These are phyloP conservation scores for Zingel zingel DNA, from an alignment of 2,113 vertebrate genomes.

Conservation along the genomic window DNA sequence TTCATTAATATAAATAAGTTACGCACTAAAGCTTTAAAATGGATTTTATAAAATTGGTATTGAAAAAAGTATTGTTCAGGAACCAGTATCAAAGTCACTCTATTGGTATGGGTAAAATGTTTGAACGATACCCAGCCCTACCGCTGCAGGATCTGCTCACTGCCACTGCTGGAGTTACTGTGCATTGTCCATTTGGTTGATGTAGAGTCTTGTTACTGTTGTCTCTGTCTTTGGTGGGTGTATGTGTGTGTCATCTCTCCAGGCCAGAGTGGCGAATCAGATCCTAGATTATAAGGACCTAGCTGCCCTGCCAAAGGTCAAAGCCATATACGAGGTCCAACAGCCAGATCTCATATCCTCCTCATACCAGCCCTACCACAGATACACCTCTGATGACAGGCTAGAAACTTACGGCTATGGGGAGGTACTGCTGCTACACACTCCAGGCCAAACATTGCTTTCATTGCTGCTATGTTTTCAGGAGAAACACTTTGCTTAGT, in stretches of 20 bases:
- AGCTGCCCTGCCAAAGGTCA: slow-evolving; percentile 99
- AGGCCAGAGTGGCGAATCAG: slow-evolving; percentile 99
- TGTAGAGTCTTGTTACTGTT: slow-evolving; percentile 67
- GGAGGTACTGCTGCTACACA: slow-evolving; percentile 90
- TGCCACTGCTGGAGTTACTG: slow-evolving; percentile 28
- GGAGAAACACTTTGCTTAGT: not conserved
- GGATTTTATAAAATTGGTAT: too few relatives aligned
- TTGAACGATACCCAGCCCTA: too few relatives aligned
- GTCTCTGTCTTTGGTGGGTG: slow-evolving; percentile 76
- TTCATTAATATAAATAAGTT: too few relatives aligned
- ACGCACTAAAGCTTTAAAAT: too few relatives aligned
- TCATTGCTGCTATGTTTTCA: slow-evolving; percentile 3
- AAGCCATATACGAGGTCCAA: slow-evolving; percentile 98
- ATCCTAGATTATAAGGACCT: slow-evolving; percentile 99
- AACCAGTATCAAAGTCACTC: too few relatives aligned
- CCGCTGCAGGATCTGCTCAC: slow-evolving; percentile 36
- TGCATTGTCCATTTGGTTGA: slow-evolving; percentile 66
- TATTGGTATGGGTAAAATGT: too few relatives aligned
- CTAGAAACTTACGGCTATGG: slow-evolving; percentile 97
- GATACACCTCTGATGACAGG: slow-evolving; percentile 96
- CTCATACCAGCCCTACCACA: slow-evolving; percentile 93
- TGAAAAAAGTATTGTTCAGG: too few relatives aligned
- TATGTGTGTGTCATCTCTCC: slow-evolving; percentile 85
- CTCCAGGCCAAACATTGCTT: slow-evolving; percentile 42
- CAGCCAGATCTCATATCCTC: slow-evolving; percentile 95